Conservation (phyloP, 2,113 vertebrate species). For the Chelonoidis abingdonii region DNA sequence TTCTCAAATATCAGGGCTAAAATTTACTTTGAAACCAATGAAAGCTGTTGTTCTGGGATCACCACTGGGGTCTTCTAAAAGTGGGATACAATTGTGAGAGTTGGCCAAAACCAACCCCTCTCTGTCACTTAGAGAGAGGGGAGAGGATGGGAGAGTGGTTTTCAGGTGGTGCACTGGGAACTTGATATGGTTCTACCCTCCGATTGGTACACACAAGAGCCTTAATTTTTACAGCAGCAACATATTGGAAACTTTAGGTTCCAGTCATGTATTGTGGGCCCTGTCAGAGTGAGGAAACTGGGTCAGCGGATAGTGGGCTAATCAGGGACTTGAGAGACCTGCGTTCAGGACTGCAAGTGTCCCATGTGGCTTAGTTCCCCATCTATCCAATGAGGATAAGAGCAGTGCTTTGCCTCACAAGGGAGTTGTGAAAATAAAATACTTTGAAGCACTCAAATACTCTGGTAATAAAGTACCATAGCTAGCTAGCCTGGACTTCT, state of each 20-base stretch:
- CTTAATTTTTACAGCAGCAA: neutral
- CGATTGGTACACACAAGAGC: neutral
- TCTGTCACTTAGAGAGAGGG: no score
- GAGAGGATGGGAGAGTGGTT: neutral
- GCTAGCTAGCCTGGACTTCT: accelerated
- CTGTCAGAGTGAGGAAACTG: no score
- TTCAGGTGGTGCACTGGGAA: no score
- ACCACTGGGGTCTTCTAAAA: neutral
- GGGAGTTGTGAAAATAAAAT: accelerated
- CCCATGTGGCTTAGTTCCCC: no score
- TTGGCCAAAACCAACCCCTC: neutral
- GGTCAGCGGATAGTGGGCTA: no score
- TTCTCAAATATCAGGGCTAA: neutral
- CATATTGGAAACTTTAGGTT: neutral
- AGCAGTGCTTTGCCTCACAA: neutral
- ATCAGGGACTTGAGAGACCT: no score
- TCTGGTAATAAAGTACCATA: accelerated
- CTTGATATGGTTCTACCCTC: neutral
- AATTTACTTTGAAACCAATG: neutral
- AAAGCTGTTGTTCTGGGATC: neutral
- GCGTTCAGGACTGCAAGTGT: no score
- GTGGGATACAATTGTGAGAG: neutral
- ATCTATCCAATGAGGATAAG: neutral
- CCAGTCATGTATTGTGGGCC: neutral
- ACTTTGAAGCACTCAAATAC: accelerated